phyloP scores from a whole-genome alignment of 1,140 invertebrate genomes.

The Pseudomyrmex cubaensis region DNA sequence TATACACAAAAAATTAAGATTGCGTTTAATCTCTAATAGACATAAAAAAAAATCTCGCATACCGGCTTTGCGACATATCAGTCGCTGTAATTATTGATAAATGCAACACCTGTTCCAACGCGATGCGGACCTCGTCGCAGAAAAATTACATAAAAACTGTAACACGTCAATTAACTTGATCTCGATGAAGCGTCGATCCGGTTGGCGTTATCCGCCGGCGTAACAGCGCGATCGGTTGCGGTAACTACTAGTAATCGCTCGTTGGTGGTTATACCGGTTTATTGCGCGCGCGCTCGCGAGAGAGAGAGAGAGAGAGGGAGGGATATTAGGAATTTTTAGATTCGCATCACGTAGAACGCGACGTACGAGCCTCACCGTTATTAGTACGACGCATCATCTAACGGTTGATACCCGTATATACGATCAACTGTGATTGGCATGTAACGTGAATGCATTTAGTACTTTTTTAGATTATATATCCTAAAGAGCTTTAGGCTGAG shows the following conservation, averaged over 20 bases:
- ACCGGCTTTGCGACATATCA: neutral
- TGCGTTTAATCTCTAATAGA: conserved; percentile 15
- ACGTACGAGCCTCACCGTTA: conserved; percentile 26
- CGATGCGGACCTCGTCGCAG: neutral
- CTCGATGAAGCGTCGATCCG: conserved; percentile 13
- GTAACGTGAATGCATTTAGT: conserved; percentile 22
- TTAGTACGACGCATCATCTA: conserved; percentile 33
- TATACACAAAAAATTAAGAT: neutral
- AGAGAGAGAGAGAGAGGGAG: too few relatives aligned
- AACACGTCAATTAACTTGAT: conserved; percentile 10
- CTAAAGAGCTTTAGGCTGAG: neutral
- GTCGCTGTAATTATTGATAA: conserved; percentile 11
- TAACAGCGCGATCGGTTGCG: neutral
- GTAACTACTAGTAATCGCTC: conserved; percentile 31
- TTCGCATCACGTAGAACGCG: neutral
- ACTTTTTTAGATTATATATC: neutral
- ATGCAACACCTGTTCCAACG: neutral
- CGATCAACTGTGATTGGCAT: conserved; percentile 40
- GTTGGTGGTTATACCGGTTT: conserved; percentile 35
- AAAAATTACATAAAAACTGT: neutral
- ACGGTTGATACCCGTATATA: conserved; percentile 5
- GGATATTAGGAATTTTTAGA: conserved; percentile 17
- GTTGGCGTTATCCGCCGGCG: neutral
- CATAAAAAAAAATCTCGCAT: neutral
- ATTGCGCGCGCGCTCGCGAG: too few relatives aligned